A percentile compares a stretch with the other conserved stretches of the same genome.
These are phyloP conservation scores for Idaea biselata DNA, from an alignment of 2,888 invertebrate species.

Conservation along the genomic window DNA sequence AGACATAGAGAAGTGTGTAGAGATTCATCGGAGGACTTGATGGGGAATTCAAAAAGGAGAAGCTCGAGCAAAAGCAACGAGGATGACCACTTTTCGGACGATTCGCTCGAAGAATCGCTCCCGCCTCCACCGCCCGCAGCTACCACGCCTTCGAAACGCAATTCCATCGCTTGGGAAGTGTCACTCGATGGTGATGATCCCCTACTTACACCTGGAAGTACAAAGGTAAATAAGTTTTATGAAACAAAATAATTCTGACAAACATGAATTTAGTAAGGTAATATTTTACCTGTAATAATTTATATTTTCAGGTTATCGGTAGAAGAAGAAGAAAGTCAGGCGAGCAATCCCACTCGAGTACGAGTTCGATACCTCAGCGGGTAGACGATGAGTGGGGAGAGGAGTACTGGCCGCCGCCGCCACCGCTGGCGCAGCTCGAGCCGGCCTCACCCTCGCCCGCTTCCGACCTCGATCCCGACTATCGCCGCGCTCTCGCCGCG, in stretches of 20 bases:
- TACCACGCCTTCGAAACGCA: constrained; percentile 84
- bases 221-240: constrained; percentile 70
- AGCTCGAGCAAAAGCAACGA: constrained; percentile 62
- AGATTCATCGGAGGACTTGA: constrained; percentile 76
- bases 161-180: constrained; percentile 94
- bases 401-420: constrained; percentile 88
- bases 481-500: constrained; percentile 45
- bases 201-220: constrained; percentile 85
- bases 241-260: background rate
- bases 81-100: constrained; percentile 88
- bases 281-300: background rate
- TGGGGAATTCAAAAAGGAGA: constrained; percentile 58
- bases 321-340: constrained; percentile 79
- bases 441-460: constrained; percentile 82
- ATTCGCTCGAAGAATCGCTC: constrained; percentile 89
- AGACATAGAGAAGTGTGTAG: constrained; percentile 90
- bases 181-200: constrained; percentile 87
- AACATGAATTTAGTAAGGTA: background rate
- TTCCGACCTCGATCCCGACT: constrained; percentile 79
- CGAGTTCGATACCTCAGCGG: constrained; percentile 86
- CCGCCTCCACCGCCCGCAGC: constrained; percentile 82
- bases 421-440: constrained; percentile 82
- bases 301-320: constrained; percentile 75
- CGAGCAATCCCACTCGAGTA: constrained; percentile 83
- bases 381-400: constrained; percentile 82